These are phyloP conservation scores for Acanthosepion lycidas DNA, from an alignment of 2,888 invertebrate species.

Conservation along the genomic window DNA sequence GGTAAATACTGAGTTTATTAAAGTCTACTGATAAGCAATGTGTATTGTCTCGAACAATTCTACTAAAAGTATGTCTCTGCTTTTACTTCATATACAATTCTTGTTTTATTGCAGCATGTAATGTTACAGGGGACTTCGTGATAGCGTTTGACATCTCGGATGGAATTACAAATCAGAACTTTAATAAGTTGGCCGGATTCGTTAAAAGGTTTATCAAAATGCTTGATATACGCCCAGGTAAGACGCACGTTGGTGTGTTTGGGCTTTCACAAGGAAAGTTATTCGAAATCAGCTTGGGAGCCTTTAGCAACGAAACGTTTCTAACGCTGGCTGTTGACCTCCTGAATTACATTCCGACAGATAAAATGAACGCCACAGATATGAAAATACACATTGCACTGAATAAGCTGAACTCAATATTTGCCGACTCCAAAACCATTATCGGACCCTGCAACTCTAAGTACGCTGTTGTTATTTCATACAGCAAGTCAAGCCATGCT, in stretches of 20 bases:
- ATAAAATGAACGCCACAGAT: background rate
- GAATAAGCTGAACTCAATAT: background rate
- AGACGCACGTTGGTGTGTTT: background rate
- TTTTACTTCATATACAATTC: background rate
- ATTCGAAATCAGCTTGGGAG: background rate
- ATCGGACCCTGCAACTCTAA: background rate
- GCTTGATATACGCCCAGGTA: background rate
- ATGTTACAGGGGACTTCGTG: background rate
- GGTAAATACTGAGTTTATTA: too few relatives aligned
- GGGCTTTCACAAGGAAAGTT: background rate
- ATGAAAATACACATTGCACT: background rate
- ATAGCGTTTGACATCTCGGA: background rate
- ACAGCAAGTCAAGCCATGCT: background rate
- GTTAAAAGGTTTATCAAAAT: background rate
- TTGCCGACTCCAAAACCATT: background rate
- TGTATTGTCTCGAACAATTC: too few relatives aligned
- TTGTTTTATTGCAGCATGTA: background rate
- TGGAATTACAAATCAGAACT: background rate
- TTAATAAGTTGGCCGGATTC: background rate
- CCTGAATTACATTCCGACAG: background rate
- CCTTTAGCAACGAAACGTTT: background rate
- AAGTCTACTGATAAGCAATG: too few relatives aligned
- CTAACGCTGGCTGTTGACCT: background rate
- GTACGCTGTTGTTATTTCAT: background rate
- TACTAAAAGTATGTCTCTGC: too few relatives aligned